phyloP scores from a whole-genome alignment of 2,888 invertebrate genomes.

The Busseola fusca region DNA sequence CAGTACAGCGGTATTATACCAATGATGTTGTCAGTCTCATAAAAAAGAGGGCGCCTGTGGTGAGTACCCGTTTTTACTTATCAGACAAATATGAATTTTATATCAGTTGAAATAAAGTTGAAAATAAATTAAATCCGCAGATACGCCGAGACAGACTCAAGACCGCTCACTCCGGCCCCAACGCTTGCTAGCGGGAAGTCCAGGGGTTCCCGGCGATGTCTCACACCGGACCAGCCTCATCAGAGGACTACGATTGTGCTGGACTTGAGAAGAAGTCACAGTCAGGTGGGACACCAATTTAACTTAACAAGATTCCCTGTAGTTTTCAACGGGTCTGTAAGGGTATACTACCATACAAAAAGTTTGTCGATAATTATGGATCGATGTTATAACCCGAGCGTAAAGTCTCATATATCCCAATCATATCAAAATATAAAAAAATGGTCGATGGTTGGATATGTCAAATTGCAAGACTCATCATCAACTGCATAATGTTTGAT shows the following conservation, averaged over 20 bases:
- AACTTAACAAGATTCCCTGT: not conserved
- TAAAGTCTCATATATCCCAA: not conserved
- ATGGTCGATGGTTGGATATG: not conserved
- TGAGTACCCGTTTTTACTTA: not conserved
- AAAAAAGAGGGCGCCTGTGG: not conserved
- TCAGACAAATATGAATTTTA: not conserved
- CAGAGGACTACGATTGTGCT: conserved; percentile 92
- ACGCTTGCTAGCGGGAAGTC: conserved; percentile 93
- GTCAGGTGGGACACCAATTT: conserved; percentile 84
- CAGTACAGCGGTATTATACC: not conserved
- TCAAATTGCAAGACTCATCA: not conserved
- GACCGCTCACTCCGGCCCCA: conserved; percentile 94
- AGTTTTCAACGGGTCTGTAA: not conserved
- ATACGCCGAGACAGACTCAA: conserved; percentile 95
- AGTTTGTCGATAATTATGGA: not conserved
- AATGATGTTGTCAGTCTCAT: not conserved
- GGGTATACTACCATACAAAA: too few relatives aligned
- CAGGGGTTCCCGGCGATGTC: conserved; percentile 91
- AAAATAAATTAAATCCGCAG: conserved; percentile 71
- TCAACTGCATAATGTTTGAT: not conserved
- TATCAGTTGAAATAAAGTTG: accelerated
- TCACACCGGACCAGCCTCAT: conserved; percentile 92
- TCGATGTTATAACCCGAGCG: not conserved
- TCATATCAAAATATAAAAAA: not conserved
- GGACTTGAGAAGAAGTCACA: conserved; percentile 91